Percentiles rank a stretch among this genome's conserved stretches.
phyloP scores from a whole-genome alignment of 1,140 invertebrate genomes.

The Chrysopa pallens region DNA sequence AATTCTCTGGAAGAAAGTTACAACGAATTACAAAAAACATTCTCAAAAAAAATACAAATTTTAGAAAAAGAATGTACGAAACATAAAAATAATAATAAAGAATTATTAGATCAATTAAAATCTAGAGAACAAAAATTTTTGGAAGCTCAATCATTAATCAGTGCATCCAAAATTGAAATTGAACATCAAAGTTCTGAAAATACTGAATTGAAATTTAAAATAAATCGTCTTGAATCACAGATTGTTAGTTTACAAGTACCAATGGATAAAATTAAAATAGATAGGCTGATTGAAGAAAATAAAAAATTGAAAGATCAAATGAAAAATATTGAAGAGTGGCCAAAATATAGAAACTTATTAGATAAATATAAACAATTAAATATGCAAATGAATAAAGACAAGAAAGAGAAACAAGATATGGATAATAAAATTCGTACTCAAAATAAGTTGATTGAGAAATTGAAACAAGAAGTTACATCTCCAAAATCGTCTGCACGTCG shows the following conservation, averaged over 20 bases:
- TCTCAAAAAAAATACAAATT: no score
- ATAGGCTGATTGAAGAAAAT: neutral
- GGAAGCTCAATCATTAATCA: no score
- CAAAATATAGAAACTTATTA: conserved; percentile 10
- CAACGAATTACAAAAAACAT: no score
- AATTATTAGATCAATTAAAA: no score
- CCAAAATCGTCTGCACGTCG: conserved; percentile 11
- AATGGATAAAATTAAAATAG: conserved; percentile 1
- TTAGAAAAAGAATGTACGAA: no score
- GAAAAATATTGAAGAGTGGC: conserved; percentile 4
- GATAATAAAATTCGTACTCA: conserved; percentile 11
- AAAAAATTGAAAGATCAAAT: conserved; percentile 3
- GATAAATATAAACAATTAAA: conserved; percentile 2
- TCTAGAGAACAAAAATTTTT: no score
- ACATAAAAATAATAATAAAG: no score
- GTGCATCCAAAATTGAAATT: conserved; percentile 1
- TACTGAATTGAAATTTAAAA: conserved; percentile 6
- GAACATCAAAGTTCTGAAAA: conserved; percentile 1
- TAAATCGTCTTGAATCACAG: conserved; percentile 3
- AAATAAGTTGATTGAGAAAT: conserved; percentile 13
- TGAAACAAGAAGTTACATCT: conserved; percentile 9
- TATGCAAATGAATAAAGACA: conserved; percentile 8
- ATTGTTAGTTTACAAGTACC: neutral
- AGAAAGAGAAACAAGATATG: conserved; percentile 8
- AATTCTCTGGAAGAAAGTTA: no score